Base-by-base conservation (phyloP, 2,797 vertebrate species). In the Lagodon rhomboides region DNA sequence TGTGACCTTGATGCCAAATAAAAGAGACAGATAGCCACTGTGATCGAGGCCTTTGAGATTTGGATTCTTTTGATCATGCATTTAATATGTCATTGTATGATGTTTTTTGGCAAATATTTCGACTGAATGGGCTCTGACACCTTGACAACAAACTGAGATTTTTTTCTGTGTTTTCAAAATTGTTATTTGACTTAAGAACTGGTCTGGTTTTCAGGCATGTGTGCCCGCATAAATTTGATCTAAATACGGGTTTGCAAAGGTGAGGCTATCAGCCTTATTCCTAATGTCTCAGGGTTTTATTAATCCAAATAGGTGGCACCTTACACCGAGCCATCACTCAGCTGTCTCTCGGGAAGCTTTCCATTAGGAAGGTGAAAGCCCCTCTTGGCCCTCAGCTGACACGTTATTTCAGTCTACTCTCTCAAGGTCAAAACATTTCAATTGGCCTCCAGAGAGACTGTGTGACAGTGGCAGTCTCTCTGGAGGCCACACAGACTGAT, bases 351-450 rank as follows among this genome's bases (percentile, higher is more conserved):
- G 12, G 78, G 72, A 86, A 89, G 84, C 80, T 61, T 88, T 89
- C 83, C 91, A 89, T 92, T 89, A 88, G 51, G 79, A 79, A 74
- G 83, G 81, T 82, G 68, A 86, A 90, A 88, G 83, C 77, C 79
- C 78, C 23, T 70, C 82, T 71, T 53, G 80, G 81, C 72, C 63
- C 60, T 83, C 66, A 63, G 63, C 77, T 81, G 76, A 82, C 78
- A 84, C 78, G 74, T 87, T 84, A 89, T 79, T 83, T 83, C 77
- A 79, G 73, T 84, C 67, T 85, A 17, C 62, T 73, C 58, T 79
- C 74, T 86, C 86, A 93, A 93, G 90, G 92, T 90, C 86, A 89
- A 64, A 76, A n/a, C 44, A 12, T 87, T 91, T 84, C 86, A 89
- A 38, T 71, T 77, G 76, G 83, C 82, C 82, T 78, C 80, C 79